These are phyloP conservation scores for Danionella dracula DNA, from an alignment of 2,797 vertebrate species.

Conservation along the genomic window DNA sequence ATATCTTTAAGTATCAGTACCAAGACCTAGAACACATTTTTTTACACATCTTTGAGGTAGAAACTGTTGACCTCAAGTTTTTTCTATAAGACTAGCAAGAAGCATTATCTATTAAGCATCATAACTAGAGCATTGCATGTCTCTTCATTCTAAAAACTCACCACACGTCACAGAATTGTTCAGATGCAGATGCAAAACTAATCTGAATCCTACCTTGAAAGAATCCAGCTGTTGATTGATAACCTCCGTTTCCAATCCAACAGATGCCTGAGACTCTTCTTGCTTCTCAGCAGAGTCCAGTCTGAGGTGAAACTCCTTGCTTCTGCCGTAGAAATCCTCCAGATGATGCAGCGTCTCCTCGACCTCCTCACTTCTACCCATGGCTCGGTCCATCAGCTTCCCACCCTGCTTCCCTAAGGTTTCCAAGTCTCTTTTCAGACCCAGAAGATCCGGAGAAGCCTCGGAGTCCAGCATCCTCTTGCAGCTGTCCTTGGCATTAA, in stretches of 20 bases:
- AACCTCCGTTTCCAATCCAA: slow-evolving; percentile 91
- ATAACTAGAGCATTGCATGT: no score
- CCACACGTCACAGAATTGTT: no score
- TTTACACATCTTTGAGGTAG: no score
- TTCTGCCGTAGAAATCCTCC: slow-evolving; percentile 77
- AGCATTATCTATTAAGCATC: no score
- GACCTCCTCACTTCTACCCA: slow-evolving; percentile 77
- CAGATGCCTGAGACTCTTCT: slow-evolving; percentile 86
- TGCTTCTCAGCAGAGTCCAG: slow-evolving; percentile 74
- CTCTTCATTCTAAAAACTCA: no score
- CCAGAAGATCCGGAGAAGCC: slow-evolving; percentile 86
- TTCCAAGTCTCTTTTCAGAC: slow-evolving; percentile 90
- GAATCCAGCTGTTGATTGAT: slow-evolving; percentile 90
- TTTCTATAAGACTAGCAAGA: no score
- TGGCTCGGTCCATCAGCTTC: slow-evolving; percentile 88
- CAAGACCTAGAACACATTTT: no score
- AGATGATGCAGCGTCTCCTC: slow-evolving; percentile 70
- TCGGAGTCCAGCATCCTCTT: slow-evolving; percentile 87
- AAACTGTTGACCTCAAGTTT: no score
- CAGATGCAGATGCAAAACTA: no score
- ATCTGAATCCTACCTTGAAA: slow-evolving; percentile 80
- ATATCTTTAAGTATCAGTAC: no score
- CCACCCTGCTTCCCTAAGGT: slow-evolving; percentile 91
- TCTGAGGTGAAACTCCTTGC: slow-evolving; percentile 68
- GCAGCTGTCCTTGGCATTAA: slow-evolving; percentile 82